Percentiles rank a stretch among this genome's conserved stretches.
These are phyloP conservation scores for Drosophila ficusphila DNA, from an alignment of 1,140 invertebrate genomes.

Conservation along the genomic window DNA sequence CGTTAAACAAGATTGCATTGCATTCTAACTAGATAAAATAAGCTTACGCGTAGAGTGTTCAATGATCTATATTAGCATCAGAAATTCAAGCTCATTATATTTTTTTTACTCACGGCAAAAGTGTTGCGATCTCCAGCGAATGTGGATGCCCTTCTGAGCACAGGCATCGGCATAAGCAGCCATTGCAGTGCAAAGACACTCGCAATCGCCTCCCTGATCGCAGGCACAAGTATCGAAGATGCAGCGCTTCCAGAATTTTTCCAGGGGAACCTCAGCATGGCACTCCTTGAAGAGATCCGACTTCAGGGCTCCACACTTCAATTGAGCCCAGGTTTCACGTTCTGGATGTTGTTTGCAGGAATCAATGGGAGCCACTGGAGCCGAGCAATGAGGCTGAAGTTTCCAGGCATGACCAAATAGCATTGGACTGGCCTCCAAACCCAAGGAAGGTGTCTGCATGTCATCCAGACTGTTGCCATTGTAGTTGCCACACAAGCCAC, in stretches of 20 bases:
- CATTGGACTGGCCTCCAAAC: slow-evolving; percentile 89
- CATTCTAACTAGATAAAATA: no score
- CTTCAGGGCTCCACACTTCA: slow-evolving; percentile 91
- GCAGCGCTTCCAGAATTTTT: slow-evolving; percentile 89
- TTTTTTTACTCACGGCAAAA: slow-evolving; percentile 91
- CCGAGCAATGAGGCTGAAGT: slow-evolving; percentile 90
- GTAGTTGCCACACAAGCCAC: slow-evolving; percentile 96
- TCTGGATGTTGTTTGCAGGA: slow-evolving; percentile 90
- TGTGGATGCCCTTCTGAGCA: slow-evolving; percentile 88
- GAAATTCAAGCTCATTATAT: no score
- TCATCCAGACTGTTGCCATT: slow-evolving; percentile 93
- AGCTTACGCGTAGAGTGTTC: no score
- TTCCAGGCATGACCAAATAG: slow-evolving; percentile 96
- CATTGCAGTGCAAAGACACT: slow-evolving; percentile 94
- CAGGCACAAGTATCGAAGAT: slow-evolving; percentile 94
- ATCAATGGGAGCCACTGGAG: slow-evolving; percentile 85
- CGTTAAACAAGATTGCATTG: no score
- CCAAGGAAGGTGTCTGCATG: slow-evolving; percentile 92
- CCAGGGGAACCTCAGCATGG: slow-evolving; percentile 91
- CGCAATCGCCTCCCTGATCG: slow-evolving; percentile 94
- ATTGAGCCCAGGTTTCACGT: slow-evolving; percentile 90
- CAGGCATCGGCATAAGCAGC: slow-evolving; percentile 94
- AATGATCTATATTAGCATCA: no score
- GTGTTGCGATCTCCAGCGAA: slow-evolving; percentile 92
- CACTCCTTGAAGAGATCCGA: slow-evolving; percentile 89